Evolutionary conservation across 2,113 vertebrate genomes (phyloP), one percentile per base, ranked within the genome.

Genomic region (Cyrtonyx montezumae): DNA sequence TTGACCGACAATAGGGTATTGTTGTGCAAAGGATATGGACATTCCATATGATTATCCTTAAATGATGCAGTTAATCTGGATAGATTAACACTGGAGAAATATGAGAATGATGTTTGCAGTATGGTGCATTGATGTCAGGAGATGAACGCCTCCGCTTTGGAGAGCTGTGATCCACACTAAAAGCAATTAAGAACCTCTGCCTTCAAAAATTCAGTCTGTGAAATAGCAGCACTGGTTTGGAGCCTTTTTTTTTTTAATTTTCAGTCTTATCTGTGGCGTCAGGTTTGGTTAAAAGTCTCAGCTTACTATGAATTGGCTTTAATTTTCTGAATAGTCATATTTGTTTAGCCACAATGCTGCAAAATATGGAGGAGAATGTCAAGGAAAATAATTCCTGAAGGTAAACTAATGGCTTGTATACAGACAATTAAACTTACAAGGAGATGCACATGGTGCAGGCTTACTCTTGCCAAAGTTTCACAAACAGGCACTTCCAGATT

Each of bases 341-440:
- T 88, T 2, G 1, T 85, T 84, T 90, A 53, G 32, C 30, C 34
- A n/a, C 63, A 84, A 73, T 37, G 21, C 17, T 95, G 48, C 36
- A 65, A 79, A 56, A 70, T 67, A 32, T 75, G 23, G 37, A 94
- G 59, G 28, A 92, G 62, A 80, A 55, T 63, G 42, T 70, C 83
- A 84, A 83, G 66, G 59, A 90, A 91, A 87, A 65, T 74, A 91
- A 81, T 32, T 96, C 86, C 79, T 91, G 84, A 86, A 94, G 83
- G 78, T 91, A 71, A 69, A 43, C 85, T 94, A 95, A 96, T 92
- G 78, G 86, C 79, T 92, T 93, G 43, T 69, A 62, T 55, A 76
- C 85, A 95, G 91, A 83, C 88, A 91, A 96, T 97, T 97, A 95
- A 91, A 88, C 93, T 74, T 94, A 85, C 94, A 91, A 93, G 93